phyloP scores from a whole-genome alignment of 2,797 vertebrate genomes.

The Potorous gilbertii region DNA sequence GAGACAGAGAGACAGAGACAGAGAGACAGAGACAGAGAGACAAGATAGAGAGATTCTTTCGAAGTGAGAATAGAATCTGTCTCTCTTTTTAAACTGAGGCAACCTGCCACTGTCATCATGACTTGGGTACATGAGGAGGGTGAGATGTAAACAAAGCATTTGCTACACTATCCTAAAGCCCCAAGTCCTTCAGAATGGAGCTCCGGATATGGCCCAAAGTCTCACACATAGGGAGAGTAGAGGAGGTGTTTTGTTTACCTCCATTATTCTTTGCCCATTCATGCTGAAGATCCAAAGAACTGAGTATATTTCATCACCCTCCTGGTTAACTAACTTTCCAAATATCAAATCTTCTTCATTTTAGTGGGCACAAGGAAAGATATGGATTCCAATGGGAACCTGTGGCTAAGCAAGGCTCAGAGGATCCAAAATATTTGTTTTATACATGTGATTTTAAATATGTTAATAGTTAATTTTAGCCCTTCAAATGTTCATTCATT shows the following conservation, averaged over 20 bases:
- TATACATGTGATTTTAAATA: neutral
- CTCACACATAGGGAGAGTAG: neutral
- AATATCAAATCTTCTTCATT: slow-evolving; percentile 4
- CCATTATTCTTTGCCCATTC: neutral
- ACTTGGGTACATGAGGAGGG: neutral
- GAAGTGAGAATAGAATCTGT: neutral
- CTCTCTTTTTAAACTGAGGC: neutral
- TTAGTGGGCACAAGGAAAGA: neutral
- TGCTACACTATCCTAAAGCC: neutral
- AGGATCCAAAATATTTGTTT: neutral
- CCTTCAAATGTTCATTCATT: neutral
- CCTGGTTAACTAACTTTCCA: neutral
- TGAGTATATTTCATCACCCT: neutral
- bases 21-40: no score
- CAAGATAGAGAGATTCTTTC: neutral
- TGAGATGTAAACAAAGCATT: neutral
- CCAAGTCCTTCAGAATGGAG: neutral
- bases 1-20: no score
- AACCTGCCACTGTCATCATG: neutral
- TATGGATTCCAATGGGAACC: neutral
- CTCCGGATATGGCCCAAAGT: neutral
- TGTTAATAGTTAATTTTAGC: neutral
- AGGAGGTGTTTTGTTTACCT: neutral
- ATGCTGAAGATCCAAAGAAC: neutral
- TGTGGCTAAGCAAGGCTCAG: neutral